Evolutionary conservation across 2,888 invertebrate species (phyloP), one percentile per base, ranked within the genome.

Genomic region (Drosophila aldrichi): DNA sequence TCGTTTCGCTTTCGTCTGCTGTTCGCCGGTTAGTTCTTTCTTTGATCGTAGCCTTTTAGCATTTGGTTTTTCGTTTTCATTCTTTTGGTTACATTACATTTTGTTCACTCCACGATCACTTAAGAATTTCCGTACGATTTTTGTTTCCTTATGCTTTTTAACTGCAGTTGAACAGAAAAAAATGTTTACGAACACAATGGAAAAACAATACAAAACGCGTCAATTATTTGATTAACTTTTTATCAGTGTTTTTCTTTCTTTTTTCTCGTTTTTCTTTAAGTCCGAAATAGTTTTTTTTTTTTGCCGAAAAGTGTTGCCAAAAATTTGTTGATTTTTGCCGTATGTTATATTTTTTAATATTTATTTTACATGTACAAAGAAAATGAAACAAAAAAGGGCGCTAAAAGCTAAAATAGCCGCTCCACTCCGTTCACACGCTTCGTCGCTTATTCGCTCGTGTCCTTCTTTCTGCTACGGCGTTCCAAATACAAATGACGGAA

Each of bases 341-440:
- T 77, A 44, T 70, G 41, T 68, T 64, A 41, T 68, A 49, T 79
- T 64, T 46, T 66, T 68, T 56, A 32, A 49, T 70, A n/a, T 61
- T 40, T 70, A 25, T 75, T 66, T 81, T 80, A 78, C 65, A 66
- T 66, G 46, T 71, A 70, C 65, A 76, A 77, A 82, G 77, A 88
- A 90, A 88, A 88, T 84, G 56, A 90, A 90, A 81, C 73, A 91
- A 91, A 90, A 91, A 90, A 91, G 89, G 89, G 89, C 91, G 91
- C 91, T 91, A 91, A 90, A 90, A 91, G 91, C 86, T 87, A 90
- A 91, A 91, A 89, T 89, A 90, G 89, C 88, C 88, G 85, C 90
- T 88, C 89, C 90, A 77, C 90, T 90, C 83, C 86, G 90, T 84
- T 78, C 90, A 48, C 86, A 86, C 89, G 89, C 82, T 83, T 86